Conservation (phyloP, 2,113 vertebrate genomes). For the Rynchops niger region DNA sequence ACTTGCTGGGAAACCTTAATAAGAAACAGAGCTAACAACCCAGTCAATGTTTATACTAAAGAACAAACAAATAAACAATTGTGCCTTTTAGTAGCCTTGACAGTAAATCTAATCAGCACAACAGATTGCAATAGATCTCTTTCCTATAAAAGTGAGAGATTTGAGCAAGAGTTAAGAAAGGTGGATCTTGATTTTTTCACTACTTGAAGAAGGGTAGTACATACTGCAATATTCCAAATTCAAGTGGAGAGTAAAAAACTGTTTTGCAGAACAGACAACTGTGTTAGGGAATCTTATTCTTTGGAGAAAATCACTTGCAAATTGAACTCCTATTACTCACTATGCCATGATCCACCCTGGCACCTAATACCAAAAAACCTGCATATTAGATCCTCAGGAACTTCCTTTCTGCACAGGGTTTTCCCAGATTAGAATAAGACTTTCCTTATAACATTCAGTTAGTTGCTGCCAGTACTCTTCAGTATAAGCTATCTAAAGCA, state of each 20-base stretch:
- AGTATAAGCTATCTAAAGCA: neutral
- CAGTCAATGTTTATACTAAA: conserved; percentile 34
- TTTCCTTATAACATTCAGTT: neutral
- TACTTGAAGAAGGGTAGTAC: neutral
- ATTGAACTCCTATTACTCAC: neutral
- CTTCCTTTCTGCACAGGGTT: neutral
- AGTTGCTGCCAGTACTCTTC: neutral
- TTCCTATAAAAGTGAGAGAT: neutral
- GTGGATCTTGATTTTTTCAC: neutral
- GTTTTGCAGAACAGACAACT: neutral
- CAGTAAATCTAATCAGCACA: conserved; percentile 53
- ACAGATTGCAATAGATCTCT: conserved; percentile 46
- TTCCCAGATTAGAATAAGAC: neutral
- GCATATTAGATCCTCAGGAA: neutral
- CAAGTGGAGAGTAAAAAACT: neutral
- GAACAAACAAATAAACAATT: conserved; percentile 64
- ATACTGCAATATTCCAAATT: neutral
- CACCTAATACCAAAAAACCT: neutral
- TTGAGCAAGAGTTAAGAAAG: neutral
- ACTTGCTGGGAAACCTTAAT: conserved; percentile 44
- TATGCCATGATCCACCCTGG: neutral
- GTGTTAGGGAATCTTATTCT: neutral
- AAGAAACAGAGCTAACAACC: conserved; percentile 54
- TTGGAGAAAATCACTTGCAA: neutral
- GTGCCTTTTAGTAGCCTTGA: conserved; percentile 53